Conservation (phyloP, 2,888 invertebrate genomes). For the Eilema caniola region DNA sequence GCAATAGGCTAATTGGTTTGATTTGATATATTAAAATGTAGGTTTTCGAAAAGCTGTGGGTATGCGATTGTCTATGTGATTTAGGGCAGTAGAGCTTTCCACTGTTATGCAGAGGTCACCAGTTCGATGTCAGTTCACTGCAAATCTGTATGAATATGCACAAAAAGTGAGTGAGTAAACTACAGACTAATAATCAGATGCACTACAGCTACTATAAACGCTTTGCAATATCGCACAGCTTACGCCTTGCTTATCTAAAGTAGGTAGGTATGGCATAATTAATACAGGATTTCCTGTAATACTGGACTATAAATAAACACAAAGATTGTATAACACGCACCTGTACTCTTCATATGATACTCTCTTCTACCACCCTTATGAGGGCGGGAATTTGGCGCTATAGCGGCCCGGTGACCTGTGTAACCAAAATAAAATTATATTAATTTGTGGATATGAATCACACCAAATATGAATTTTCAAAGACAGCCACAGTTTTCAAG, state of each 20-base stretch:
- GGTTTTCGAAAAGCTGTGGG: too few species aligned
- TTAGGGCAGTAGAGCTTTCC: not conserved
- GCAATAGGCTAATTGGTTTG: too few species aligned
- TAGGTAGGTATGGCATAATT: too few species aligned
- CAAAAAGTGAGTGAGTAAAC: not conserved
- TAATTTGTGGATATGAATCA: too few species aligned
- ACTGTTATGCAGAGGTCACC: not conserved
- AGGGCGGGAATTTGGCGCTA: slow-evolving; percentile 85
- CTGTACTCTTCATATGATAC: slow-evolving; percentile 74
- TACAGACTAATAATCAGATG: not conserved
- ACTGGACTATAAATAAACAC: not conserved
- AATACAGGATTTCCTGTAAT: not conserved
- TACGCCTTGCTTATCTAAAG: too few species aligned
- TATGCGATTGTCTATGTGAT: not conserved
- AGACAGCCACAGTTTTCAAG: too few species aligned
- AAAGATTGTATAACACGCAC: slow-evolving; percentile 49
- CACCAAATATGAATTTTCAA: too few species aligned
- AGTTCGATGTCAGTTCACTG: not conserved
- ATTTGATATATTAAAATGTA: not conserved
- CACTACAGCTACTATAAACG: not conserved
- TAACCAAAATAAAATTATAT: slow-evolving; percentile 24
- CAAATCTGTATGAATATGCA: not conserved
- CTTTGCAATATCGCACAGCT: too few species aligned
- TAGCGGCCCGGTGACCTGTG: slow-evolving; percentile 84
- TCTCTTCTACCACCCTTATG: slow-evolving; percentile 82